Conservation (phyloP, 2,113 vertebrate genomes). For the Corynorhinus townsendii region DNA sequence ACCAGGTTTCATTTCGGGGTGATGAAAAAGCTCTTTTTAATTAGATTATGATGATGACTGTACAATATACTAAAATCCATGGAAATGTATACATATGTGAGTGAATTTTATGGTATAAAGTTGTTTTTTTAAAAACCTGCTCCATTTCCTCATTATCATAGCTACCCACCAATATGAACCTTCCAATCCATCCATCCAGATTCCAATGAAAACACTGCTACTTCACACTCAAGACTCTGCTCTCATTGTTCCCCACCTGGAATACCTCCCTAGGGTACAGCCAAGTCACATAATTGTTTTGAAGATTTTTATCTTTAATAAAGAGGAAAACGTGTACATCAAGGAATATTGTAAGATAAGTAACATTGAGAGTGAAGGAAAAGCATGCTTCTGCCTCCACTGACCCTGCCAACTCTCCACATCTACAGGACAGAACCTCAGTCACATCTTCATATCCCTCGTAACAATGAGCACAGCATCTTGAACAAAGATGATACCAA, state of each 20-base stretch:
- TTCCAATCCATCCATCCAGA: not conserved
- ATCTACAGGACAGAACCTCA: not conserved
- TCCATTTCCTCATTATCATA: not conserved
- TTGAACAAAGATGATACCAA: constrained; percentile 23
- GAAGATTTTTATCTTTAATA: not conserved
- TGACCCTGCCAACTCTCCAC: not conserved
- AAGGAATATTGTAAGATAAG: not conserved
- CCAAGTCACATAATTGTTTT: not conserved
- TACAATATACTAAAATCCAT: not conserved
- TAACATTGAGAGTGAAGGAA: not conserved
- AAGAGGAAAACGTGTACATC: not conserved
- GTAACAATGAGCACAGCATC: not conserved
- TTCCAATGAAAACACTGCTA: not conserved
- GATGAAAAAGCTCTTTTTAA: not conserved
- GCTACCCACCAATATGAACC: not conserved
- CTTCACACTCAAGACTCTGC: not conserved
- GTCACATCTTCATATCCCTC: not conserved
- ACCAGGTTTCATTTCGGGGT: not conserved
- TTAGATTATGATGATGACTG: not conserved
- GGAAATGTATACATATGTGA: not conserved
- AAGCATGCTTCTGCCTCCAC: not conserved
- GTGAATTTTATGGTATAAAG: not conserved
- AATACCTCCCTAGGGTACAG: not conserved
- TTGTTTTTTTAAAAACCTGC: not conserved
- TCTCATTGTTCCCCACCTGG: not conserved